Conservation (phyloP, 2,888 invertebrate species). For the Pachliopta kotzebuea region DNA sequence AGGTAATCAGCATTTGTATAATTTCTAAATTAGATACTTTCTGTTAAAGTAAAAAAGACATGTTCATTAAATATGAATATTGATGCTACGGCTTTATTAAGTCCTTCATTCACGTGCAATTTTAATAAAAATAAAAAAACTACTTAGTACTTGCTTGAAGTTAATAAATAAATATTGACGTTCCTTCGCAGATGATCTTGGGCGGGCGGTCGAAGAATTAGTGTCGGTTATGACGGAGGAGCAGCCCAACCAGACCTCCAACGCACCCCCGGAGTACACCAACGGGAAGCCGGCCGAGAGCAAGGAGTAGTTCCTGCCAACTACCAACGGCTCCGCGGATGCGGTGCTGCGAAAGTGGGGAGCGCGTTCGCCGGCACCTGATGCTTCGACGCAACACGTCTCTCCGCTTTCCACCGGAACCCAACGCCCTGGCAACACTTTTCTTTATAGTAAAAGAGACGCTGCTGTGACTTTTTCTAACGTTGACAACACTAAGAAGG, state of each 20-base stretch:
- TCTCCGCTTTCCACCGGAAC: constrained; percentile 29
- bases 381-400: constrained; percentile 29
- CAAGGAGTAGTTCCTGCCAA: constrained; percentile 45
- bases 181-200: constrained; percentile 86
- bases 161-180: too few species aligned
- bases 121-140: too few species aligned
- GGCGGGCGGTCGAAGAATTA: constrained; percentile 92
- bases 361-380: constrained; percentile 38
- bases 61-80: too few species aligned
- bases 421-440: constrained; percentile 65
- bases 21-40: too few species aligned
- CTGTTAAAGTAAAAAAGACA: too few species aligned
- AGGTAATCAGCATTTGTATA: constrained; percentile 45
- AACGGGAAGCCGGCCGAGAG: constrained; percentile 69
- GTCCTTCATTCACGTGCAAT: too few species aligned
- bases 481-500: not conserved
- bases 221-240: constrained; percentile 95
- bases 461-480: constrained; percentile 35
- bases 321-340: constrained; percentile 30
- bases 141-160: too few species aligned
- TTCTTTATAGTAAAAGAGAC: constrained; percentile 42
- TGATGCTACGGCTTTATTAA: too few species aligned
- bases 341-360: constrained; percentile 44
- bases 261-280: constrained; percentile 72
- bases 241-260: constrained; percentile 48